Base-by-base conservation (phyloP, 2,888 invertebrate genomes). In the Bombyx huttoni region DNA sequence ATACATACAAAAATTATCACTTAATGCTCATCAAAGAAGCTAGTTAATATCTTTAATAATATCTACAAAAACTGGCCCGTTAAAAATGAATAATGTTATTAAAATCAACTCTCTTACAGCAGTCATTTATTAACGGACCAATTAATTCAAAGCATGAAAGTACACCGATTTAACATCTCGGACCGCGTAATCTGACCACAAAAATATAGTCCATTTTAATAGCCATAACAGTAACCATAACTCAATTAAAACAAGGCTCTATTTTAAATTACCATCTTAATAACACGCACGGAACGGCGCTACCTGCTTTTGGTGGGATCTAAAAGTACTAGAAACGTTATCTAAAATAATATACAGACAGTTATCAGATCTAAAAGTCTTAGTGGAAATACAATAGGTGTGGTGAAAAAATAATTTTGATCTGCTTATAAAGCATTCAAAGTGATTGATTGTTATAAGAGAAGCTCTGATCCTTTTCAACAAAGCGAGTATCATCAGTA, bases 191-290 rank as follows among this genome's bases (percentile, higher is more conserved):
- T 10, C 50, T 48, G 50, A 40, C 47, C 56, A 60, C 51, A 40
- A 55, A 65, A 65, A 66, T 64, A 67, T 64, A 59, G 66, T 60
- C 60, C 61, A 62, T 56, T 67, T 57, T 76, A 78, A 78, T 70
- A 75, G 64, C 69, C 73, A 70, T 74, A 77, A 70, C 78, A 70
- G 64, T 68, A 66, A 59, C 68, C 77, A 68, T 83, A 86, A 85
- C 86, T 83, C 79, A 83, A 86, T 86, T 85, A 83, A 82, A 86
- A 82, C 75, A 74, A 80, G 75, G 70, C 68, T 66, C 64, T 64
- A 67, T 76, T 81, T 79, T 77, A 75, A 81, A 79, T 78, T 74
- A 75, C 70, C 71, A 66, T 73, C 70, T 76, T 79, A 81, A 80
- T 79, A 53, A 51, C 76, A 73, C 71, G 71, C 75, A 68, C 64